phyloP scores from a whole-genome alignment of 2,113 vertebrate genomes.

The Dendropsophus ebraccatus region DNA sequence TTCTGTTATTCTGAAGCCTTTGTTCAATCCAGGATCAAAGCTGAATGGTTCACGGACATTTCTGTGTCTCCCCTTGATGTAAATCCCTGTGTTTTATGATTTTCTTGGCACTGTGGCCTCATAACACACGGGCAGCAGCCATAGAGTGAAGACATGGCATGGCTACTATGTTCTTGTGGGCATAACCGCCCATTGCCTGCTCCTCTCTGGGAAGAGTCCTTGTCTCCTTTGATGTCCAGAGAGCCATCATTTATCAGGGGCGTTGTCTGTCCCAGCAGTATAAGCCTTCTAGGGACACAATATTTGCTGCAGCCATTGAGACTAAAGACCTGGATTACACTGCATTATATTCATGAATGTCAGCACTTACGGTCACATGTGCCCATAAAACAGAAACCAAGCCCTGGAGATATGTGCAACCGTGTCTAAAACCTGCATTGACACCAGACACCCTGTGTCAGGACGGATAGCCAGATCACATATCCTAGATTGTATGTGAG shows the following conservation, averaged over 20 bases:
- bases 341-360: constrained; percentile 8
- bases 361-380: not conserved
- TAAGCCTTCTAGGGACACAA: constrained; percentile 40
- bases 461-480: too few species aligned
- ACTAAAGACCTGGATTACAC: constrained; percentile 9
- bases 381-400: not conserved
- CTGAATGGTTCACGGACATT: constrained; percentile 63
- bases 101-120: constrained; percentile 62
- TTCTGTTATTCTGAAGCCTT: constrained; percentile 67
- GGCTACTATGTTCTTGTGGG: not conserved
- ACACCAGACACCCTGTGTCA: not conserved
- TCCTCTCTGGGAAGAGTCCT: not conserved
- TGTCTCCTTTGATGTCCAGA: constrained; percentile 42
- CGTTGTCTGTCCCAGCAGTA: not conserved
- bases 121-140: not conserved
- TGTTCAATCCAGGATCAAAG: constrained; percentile 73
- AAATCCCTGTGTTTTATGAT: constrained; percentile 64
- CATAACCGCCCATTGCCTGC: not conserved
- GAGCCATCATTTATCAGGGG: constrained; percentile 7
- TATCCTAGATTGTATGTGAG: too few species aligned
- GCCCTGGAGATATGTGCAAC: not conserved
- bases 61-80: constrained; percentile 68
- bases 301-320: constrained; percentile 1
- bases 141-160: not conserved
- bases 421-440: not conserved